phyloP scores from a whole-genome alignment of 2,113 vertebrate genomes.

The Podocnemis expansa region DNA sequence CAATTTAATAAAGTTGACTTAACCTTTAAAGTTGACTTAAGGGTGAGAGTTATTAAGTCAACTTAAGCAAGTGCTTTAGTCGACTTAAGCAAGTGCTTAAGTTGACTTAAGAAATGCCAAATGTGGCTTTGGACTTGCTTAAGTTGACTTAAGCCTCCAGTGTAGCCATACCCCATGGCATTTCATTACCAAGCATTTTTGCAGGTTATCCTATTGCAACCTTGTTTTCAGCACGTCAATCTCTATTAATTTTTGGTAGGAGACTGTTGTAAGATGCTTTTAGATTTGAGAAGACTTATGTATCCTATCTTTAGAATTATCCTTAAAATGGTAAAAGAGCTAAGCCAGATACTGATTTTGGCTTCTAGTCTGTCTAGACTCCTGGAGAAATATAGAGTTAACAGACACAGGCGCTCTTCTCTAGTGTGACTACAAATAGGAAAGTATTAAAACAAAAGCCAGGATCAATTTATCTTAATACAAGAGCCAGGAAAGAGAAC shows the following conservation, averaged over 20 bases:
- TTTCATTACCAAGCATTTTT: not conserved
- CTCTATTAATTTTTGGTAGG: not conserved
- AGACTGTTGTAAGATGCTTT: not conserved
- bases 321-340: not conserved
- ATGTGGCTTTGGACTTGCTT: no score
- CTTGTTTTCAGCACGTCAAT: not conserved
- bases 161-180: no score
- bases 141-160: no score
- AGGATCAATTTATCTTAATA: not conserved
- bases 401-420: not conserved
- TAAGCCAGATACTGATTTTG: not conserved
- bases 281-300: not conserved
- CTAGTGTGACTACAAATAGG: not conserved
- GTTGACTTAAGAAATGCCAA: no score
- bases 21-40: no score
- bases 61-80: no score
- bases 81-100: no score
- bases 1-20: no score
- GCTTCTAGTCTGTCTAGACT: not conserved
- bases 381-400: not conserved
- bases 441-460: not conserved
- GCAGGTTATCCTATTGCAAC: not conserved
- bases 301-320: not conserved
- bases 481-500: not conserved
- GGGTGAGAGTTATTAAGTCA: no score